A percentile compares a stretch with the other conserved stretches of the same genome.
Evolutionary conservation across 2,888 invertebrate species (phyloP).

Genomic region (Ectemnius cavifrons): DNA sequence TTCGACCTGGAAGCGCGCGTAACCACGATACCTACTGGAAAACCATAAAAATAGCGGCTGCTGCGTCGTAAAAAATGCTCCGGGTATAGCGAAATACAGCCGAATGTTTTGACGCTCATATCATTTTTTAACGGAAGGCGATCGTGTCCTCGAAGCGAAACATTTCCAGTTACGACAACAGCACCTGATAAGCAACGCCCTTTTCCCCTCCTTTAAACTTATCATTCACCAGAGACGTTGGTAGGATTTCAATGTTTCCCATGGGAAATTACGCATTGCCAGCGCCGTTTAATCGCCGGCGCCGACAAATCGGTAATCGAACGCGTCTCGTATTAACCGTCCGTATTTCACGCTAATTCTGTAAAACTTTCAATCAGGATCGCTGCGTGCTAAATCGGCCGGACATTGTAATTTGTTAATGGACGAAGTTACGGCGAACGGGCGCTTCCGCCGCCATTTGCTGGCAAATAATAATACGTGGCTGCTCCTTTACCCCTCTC

Average conservation of each 20-base stretch:
- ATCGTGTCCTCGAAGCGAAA: too few relatives aligned
- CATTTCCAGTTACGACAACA: too few relatives aligned
- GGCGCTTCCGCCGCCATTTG: neutral
- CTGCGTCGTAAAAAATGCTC: constrained; percentile 37
- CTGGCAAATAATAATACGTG: constrained; percentile 29
- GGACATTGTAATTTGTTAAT: constrained; percentile 43
- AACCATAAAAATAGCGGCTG: constrained; percentile 39
- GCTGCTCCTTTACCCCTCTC: neutral
- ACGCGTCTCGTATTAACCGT: neutral
- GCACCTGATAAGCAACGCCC: too few relatives aligned
- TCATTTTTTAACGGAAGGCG: neutral
- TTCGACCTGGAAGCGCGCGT: constrained; percentile 12
- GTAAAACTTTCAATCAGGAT: neutral
- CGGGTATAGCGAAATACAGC: constrained; percentile 16
- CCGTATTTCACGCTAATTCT: neutral
- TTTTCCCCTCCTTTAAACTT: too few relatives aligned
- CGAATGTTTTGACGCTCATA: constrained; percentile 27
- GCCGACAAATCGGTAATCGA: neutral
- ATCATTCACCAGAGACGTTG: neutral
- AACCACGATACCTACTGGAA: constrained; percentile 10
- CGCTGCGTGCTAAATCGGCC: neutral
- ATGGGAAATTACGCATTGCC: neutral
- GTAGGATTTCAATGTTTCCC: neutral
- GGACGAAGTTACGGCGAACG: constrained; percentile 26
- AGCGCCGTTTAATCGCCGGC: neutral